These are phyloP conservation scores for Natrix natrix DNA, from an alignment of 2,797 vertebrate genomes.

Conservation along the genomic window DNA sequence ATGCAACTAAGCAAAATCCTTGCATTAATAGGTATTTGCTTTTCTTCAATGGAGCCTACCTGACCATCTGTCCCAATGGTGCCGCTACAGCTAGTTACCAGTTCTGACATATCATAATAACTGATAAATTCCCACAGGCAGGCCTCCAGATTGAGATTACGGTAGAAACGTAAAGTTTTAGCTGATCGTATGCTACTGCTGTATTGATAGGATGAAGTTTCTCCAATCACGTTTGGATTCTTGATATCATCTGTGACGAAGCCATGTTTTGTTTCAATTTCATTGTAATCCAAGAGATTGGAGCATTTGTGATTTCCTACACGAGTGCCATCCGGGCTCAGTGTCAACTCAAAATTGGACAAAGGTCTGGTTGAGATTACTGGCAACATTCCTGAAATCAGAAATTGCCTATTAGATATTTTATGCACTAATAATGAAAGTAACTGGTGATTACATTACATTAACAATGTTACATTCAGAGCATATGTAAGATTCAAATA, in stretches of 20 bases:
- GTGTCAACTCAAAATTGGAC: conserved; percentile 84
- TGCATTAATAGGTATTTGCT: background rate
- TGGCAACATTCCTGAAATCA: conserved; percentile 79
- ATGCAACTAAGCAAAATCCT: background rate
- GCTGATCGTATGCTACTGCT: conserved; percentile 73
- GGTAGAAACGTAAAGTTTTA: conserved; percentile 82
- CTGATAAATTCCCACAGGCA: conserved; percentile 86
- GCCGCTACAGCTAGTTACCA: conserved; percentile 81
- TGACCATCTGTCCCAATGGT: conserved; percentile 83
- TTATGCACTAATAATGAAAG: background rate
- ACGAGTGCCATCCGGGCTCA: conserved; percentile 81
- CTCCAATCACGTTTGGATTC: conserved; percentile 81
- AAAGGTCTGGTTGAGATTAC: conserved; percentile 81
- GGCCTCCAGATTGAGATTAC: conserved; percentile 83
- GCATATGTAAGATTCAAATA: background rate
- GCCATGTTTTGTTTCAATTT: conserved; percentile 82
- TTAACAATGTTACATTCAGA: background rate
- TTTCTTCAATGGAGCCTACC: conserved; percentile 58
- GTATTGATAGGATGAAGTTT: conserved; percentile 82
- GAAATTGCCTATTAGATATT: background rate
- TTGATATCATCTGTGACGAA: conserved; percentile 83
- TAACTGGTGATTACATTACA: background rate
- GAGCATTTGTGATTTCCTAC: conserved; percentile 86
- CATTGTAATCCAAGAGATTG: conserved; percentile 84
- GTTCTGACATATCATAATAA: conserved; percentile 83